Evolutionary conservation across 2,797 vertebrate genomes (phyloP).

Genomic region (Australoheros facetus): DNA sequence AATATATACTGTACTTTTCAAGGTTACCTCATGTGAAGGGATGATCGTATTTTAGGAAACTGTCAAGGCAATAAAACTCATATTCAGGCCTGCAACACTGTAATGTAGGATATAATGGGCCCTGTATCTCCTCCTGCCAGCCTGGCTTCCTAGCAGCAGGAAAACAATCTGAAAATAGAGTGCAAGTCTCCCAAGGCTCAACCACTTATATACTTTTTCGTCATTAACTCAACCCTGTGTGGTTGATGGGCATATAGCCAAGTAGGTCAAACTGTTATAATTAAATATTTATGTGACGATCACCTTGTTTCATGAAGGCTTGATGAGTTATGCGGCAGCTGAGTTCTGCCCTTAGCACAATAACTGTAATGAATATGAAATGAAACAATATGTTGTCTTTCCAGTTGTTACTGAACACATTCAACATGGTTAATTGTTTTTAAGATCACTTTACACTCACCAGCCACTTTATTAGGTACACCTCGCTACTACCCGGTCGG

Average conservation of each 20-base stretch:
- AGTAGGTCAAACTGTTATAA: not conserved
- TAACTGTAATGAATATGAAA: not conserved
- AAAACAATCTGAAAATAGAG: slow-evolving; percentile 30
- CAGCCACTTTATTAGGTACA: too few relatives aligned
- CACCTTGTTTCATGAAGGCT: not conserved
- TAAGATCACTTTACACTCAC: too few relatives aligned
- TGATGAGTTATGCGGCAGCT: not conserved
- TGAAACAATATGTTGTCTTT: not conserved
- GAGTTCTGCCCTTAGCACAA: too few relatives aligned
- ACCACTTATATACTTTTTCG: not conserved
- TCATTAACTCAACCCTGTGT: not conserved
- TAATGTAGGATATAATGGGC: slow-evolving; percentile 8
- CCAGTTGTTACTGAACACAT: not conserved
- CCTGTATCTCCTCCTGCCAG: slow-evolving; percentile 3
- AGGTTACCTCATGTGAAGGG: not conserved
- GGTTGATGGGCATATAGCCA: not conserved
- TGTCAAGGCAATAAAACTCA: not conserved
- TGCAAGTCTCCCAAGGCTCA: slow-evolving; percentile 11
- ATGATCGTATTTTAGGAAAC: not conserved
- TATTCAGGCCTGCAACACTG: not conserved
- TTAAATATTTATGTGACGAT: not conserved
- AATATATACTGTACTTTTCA: not conserved
- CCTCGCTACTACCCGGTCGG: too few relatives aligned
- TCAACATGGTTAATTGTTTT: too few relatives aligned
- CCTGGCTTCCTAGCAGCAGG: slow-evolving; percentile 18